phyloP scores from a whole-genome alignment of 2,113 vertebrate species.

The Talpa occidentalis region DNA sequence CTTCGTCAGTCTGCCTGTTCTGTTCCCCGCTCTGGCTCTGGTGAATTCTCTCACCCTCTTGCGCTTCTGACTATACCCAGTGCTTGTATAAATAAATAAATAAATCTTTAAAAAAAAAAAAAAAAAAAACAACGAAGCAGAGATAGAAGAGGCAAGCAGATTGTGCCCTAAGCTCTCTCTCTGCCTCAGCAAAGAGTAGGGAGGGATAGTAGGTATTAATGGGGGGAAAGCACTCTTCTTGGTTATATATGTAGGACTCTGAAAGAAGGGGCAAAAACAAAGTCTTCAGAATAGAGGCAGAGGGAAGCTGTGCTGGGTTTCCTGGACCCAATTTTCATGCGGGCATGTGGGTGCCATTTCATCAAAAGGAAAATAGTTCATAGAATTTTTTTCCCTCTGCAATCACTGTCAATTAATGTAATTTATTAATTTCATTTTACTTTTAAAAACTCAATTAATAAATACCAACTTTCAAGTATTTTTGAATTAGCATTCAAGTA shows the following conservation, averaged over 20 bases:
- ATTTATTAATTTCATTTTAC: conserved; percentile 16
- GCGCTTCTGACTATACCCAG: too few species aligned
- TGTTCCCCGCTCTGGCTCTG: too few species aligned
- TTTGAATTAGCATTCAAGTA: conserved; percentile 10
- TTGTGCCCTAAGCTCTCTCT: background rate
- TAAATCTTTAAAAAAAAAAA: too few species aligned
- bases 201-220: background rate
- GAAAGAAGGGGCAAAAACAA: background rate
- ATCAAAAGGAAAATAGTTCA: background rate
- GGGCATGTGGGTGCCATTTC: background rate
- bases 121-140: too few species aligned
- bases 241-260: background rate
- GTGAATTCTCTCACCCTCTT: too few species aligned
- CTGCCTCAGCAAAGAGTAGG: background rate
- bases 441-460: background rate
- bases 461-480: background rate
- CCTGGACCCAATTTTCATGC: background rate
- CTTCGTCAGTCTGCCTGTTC: too few species aligned
- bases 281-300: background rate
- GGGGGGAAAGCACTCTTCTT: background rate
- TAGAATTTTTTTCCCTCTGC: background rate
- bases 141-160: background rate
- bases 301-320: background rate
- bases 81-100: too few species aligned
- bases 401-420: background rate